Evolutionary conservation across 1,140 invertebrate genomes (phyloP).

Genomic region (Hypsibius dujardini): DNA sequence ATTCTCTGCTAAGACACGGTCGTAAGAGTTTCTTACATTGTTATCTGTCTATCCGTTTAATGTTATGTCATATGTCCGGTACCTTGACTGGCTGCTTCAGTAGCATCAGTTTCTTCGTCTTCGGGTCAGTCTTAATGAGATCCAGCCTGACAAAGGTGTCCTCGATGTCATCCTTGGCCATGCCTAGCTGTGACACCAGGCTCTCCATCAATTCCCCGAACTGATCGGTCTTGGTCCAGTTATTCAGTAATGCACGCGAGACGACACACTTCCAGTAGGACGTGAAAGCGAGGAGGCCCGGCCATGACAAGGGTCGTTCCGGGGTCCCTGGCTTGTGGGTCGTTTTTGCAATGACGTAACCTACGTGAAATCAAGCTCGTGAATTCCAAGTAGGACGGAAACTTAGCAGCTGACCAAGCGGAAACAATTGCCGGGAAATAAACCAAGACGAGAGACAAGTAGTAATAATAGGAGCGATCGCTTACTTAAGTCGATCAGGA

Average conservation of each 20-base stretch:
- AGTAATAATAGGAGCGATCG: neutral
- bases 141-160: slow-evolving; percentile 6
- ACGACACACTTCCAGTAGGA: slow-evolving; percentile 11
- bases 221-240: neutral
- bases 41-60: too few species aligned
- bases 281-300: slow-evolving; percentile 2
- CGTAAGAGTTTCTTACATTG: too few species aligned
- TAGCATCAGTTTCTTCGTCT: slow-evolving; percentile 11
- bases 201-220: neutral
- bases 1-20: neutral
- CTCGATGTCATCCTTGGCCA: slow-evolving; percentile 13
- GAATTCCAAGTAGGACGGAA: neutral
- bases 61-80: neutral
- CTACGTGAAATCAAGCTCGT: neutral
- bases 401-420: too few species aligned
- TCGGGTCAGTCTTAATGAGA: slow-evolving; percentile 11
- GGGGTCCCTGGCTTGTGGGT: slow-evolving; percentile 11
- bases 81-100: neutral
- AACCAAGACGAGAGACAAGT: too few species aligned
- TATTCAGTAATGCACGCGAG: neutral
- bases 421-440: too few species aligned
- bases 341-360: neutral
- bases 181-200: neutral
- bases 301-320: neutral
- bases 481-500: slow-evolving; percentile 11